These are phyloP conservation scores for Grammomys surdaster DNA, from an alignment of 2,113 vertebrate genomes.

Conservation along the genomic window DNA sequence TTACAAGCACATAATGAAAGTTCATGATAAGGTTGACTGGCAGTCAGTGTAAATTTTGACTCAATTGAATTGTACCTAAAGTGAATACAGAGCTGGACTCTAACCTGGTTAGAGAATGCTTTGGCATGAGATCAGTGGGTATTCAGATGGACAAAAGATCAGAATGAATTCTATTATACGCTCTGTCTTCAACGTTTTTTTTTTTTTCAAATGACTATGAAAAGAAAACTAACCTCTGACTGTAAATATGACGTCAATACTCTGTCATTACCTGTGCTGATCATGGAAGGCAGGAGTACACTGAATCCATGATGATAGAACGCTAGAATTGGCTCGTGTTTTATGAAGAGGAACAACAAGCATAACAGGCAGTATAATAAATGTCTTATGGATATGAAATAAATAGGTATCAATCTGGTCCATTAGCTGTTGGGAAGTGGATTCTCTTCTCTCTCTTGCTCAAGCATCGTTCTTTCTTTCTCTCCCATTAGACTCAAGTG, in stretches of 20 bases:
- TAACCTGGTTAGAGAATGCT: slow-evolving; percentile 86
- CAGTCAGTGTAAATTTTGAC: slow-evolving; percentile 90
- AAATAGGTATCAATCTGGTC: not conserved
- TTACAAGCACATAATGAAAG: slow-evolving; percentile 92
- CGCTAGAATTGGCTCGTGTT: not conserved
- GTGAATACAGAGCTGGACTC: slow-evolving; percentile 84
- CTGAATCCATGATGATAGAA: not conserved
- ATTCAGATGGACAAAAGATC: slow-evolving; percentile 57
- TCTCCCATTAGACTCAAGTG: not conserved
- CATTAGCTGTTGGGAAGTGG: not conserved
- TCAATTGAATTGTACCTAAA: slow-evolving; percentile 87
- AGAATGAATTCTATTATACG: slow-evolving; percentile 47
- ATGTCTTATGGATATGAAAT: not conserved
- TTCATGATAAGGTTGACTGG: slow-evolving; percentile 91
- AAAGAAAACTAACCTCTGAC: slow-evolving; percentile 46
- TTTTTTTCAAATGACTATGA: not conserved
- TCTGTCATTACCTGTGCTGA: not conserved
- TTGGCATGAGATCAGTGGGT: slow-evolving; percentile 82
- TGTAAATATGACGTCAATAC: slow-evolving; percentile 27
- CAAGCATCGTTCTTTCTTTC: not conserved
- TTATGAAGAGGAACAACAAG: not conserved
- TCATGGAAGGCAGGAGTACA: not conserved
- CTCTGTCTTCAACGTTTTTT: slow-evolving; percentile 28
- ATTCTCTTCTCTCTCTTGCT: not conserved
- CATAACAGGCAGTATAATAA: not conserved